These are phyloP conservation scores for Aleiodes testaceus DNA, from an alignment of 2,888 invertebrate species.

Conservation along the genomic window DNA sequence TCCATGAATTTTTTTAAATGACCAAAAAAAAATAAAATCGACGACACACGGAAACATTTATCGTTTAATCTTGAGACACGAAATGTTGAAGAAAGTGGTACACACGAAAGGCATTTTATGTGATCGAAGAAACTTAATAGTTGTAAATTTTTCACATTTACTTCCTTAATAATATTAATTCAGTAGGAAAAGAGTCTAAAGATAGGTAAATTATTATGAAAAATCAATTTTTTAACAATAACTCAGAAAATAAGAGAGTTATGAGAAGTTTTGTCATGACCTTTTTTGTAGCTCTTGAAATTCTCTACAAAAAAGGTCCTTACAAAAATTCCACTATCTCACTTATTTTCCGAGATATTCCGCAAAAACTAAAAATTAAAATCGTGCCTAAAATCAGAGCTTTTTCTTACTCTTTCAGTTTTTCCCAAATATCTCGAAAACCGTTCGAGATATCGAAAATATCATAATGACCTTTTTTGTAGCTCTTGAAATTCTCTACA, in stretches of 20 bases:
- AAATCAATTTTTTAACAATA: not conserved
- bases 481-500: too few relatives aligned
- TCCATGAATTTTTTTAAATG: not conserved
- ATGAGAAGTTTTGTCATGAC: not conserved
- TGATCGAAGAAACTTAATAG: conserved; percentile 25
- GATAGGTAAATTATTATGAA: not conserved
- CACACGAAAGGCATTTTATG: conserved; percentile 45
- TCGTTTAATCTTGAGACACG: conserved; percentile 48
- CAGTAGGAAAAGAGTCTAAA: not conserved
- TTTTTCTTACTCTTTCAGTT: too few relatives aligned
- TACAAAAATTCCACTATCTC: too few relatives aligned
- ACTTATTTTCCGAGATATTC: too few relatives aligned
- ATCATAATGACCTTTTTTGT: too few relatives aligned
- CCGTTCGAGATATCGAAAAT: too few relatives aligned
- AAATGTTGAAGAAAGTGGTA: conserved; percentile 49
- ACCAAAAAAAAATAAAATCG: conserved; percentile 5
- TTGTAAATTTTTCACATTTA: conserved; percentile 10
- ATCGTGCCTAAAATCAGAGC: too few relatives aligned
- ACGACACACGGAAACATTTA: conserved; percentile 25
- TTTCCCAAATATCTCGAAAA: too few relatives aligned
- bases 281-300: not conserved
- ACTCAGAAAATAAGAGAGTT: not conserved
- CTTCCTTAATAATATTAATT: not conserved
- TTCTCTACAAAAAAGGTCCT: too few relatives aligned
- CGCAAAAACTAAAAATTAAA: too few relatives aligned